Base-by-base conservation (phyloP, 2,888 invertebrate species). In the Litoditis marina region DNA sequence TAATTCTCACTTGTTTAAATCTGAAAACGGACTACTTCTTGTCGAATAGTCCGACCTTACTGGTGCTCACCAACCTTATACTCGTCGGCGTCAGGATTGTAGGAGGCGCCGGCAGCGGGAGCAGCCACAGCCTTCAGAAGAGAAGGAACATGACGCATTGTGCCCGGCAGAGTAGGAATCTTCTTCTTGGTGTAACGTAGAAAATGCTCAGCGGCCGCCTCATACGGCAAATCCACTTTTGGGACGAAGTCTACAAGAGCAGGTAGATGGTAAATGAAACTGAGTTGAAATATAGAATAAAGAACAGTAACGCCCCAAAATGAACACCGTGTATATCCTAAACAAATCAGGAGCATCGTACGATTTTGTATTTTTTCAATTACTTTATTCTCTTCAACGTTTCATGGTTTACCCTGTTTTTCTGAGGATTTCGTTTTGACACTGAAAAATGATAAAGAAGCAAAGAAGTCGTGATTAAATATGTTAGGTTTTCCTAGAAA, bases 81-180 rank as follows among this genome's bases (percentile, higher is more conserved):
- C 36, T 71, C 70, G 3, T 44, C 58, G 4, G 65, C 59, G 42
- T 67, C 65, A 6, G 73, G 73, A 63, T 73, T 73, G 36, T 73
- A 73, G 13, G 73, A 73, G 25, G 71, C 69, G 13, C 73, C 73
- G 6, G 63, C 65, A 0, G 42, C 56, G 16, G 63, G 56, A 30
- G 63, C 19, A 25, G 65, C 50, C 8, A 73, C 73, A 31, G 69
- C 68, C 25, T 61, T 65, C 42, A 73, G 52, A n/a, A 73, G 39
- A 34, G 65, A 63, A 2, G 73, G 16, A 7, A 47, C 55, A 27
- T 30, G n/a, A 27, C 31, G 25, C 31, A 60, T 31, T 1, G 46
- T 25, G 2, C 19, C 16, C 28, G 61, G 53, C 4, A 32, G 39
- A 5, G 32, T 34, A 11, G 62, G 56, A 13, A 63, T 7, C 49